Percentiles rank a stretch among this genome's conserved stretches.
Conservation (phyloP, 2,113 vertebrate species). For the Gallinago jamesoni region DNA sequence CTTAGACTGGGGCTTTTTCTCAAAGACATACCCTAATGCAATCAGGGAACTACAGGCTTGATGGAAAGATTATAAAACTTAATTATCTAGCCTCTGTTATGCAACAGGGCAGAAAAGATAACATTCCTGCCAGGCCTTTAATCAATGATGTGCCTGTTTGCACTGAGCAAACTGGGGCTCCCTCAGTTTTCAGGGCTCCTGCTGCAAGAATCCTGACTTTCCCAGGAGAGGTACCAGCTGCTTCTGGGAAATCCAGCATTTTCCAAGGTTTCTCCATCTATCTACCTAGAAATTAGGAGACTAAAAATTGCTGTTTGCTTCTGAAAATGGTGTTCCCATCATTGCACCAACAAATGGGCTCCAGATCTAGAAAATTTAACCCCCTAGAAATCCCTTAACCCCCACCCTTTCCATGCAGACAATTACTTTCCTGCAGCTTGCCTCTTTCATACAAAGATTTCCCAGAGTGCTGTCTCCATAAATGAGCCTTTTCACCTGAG, state of each 20-base stretch:
- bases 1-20: not conserved
- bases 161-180: not conserved
- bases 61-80: constrained; percentile 30
- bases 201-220: not conserved
- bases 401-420: not conserved
- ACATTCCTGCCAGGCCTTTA: constrained; percentile 31
- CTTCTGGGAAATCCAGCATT: not conserved
- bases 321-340: not conserved
- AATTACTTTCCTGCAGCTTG: not conserved
- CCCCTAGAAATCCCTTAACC: not conserved
- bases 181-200: not conserved
- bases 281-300: not conserved
- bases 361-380: not conserved
- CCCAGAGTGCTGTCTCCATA: not conserved
- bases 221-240: not conserved
- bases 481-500: constrained; percentile 6
- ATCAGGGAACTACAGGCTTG: constrained; percentile 37
- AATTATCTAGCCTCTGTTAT: constrained; percentile 24
- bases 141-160: not conserved
- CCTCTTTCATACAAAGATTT: not conserved
- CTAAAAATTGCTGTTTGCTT: not conserved
- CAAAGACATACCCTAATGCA: not conserved
- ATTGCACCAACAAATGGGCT: not conserved
- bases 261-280: not conserved
- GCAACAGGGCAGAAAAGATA: constrained; percentile 32